Conservation (phyloP, 2,113 vertebrate species). For the Picathartes gymnocephalus region DNA sequence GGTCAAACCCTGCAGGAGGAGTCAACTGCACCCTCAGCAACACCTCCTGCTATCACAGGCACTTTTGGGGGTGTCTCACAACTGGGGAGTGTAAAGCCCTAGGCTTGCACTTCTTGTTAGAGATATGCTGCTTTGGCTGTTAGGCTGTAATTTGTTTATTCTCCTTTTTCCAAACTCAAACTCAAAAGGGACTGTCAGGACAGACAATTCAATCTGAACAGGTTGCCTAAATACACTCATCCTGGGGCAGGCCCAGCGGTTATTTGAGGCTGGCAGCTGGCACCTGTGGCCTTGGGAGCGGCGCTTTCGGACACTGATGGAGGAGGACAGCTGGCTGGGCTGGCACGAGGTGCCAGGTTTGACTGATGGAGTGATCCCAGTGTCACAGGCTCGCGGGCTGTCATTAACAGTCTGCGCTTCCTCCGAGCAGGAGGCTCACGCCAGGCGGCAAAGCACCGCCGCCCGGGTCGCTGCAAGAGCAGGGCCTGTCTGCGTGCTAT, state of each 20-base stretch:
- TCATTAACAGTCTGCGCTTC: slow-evolving; percentile 33
- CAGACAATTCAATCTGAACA: slow-evolving; percentile 29
- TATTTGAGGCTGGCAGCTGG: slow-evolving; percentile 72
- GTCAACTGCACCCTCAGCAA: neutral
- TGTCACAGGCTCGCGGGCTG: slow-evolving; percentile 42
- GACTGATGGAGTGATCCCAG: slow-evolving; percentile 73
- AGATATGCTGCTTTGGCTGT: slow-evolving; percentile 16
- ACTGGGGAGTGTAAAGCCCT: neutral
- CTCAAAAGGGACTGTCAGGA: slow-evolving; percentile 35
- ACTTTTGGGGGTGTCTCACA: neutral
- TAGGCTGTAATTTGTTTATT: slow-evolving; percentile 61
- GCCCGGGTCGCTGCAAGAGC: neutral
- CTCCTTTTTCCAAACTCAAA: slow-evolving; percentile 22
- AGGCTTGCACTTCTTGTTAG: neutral
- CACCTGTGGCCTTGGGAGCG: slow-evolving; percentile 58
- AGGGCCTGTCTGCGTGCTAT: accelerated
- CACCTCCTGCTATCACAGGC: neutral
- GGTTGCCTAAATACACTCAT: slow-evolving; percentile 5
- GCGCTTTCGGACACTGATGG: slow-evolving; percentile 75
- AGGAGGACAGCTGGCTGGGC: slow-evolving; percentile 81
- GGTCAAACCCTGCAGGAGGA: neutral
- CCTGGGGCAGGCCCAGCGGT: slow-evolving; percentile 62
- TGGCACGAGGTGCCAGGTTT: slow-evolving; percentile 71
- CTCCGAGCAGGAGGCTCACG: neutral
- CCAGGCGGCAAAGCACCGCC: neutral